Conservation (phyloP, 2,113 vertebrate genomes). For the Meleagris gallopavo region DNA sequence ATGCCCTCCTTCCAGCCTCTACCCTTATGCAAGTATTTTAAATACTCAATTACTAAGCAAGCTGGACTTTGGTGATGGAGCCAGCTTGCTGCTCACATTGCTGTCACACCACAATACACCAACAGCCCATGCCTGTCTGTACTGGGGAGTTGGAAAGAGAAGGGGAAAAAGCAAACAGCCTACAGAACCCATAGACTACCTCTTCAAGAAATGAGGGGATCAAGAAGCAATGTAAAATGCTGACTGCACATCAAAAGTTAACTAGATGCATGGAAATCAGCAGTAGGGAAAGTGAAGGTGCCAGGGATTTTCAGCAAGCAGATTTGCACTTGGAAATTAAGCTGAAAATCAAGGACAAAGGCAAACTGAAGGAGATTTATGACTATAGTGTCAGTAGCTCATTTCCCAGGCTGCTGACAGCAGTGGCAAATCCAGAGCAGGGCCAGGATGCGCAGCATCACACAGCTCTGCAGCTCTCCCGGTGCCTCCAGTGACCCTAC, state of each 20-base stretch:
- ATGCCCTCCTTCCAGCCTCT: not conserved
- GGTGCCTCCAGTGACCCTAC: not conserved
- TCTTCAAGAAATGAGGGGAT: not conserved
- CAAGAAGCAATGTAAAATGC: not conserved
- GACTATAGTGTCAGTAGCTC: not conserved
- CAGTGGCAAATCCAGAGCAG: no score
- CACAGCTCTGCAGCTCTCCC: no score
- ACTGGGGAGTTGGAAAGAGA: not conserved
- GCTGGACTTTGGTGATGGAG: not conserved
- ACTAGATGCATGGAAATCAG: not conserved
- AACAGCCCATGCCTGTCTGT: not conserved
- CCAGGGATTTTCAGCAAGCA: not conserved
- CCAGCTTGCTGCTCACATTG: not conserved
- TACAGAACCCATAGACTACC: not conserved
- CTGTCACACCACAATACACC: not conserved
- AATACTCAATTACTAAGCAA: not conserved
- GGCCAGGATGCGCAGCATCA: no score
- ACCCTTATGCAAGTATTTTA: not conserved
- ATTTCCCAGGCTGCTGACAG: no score
- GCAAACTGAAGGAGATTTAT: not conserved
- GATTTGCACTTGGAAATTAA: not conserved
- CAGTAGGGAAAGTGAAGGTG: not conserved
- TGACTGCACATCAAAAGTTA: not conserved
- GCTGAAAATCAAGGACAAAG: conserved; percentile 14
- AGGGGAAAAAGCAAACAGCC: not conserved